Percentiles rank a stretch among this genome's conserved stretches.
These are phyloP conservation scores for Marronus borbonicus DNA, from an alignment of 2,888 invertebrate genomes.

Conservation along the genomic window DNA sequence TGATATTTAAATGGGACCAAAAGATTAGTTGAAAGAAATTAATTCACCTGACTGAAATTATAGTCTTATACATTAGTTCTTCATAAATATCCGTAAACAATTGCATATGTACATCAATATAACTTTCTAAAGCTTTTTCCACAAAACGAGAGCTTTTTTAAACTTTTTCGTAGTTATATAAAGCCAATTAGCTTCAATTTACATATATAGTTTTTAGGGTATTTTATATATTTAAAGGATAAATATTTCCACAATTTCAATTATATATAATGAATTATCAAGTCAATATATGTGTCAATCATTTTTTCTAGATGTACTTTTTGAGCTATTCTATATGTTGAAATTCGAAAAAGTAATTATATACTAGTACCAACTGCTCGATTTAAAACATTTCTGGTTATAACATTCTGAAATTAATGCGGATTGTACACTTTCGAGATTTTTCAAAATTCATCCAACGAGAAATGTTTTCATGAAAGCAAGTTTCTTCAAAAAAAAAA, in stretches of 20 bases:
- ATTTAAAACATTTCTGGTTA: background rate
- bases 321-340: slow-evolving; percentile 3
- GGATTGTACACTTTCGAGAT: background rate
- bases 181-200: background rate
- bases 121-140: background rate
- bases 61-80: background rate
- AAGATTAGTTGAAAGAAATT: background rate
- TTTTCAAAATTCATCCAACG: background rate
- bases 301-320: slow-evolving; percentile 35
- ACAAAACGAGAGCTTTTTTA: background rate
- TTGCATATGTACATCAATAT: background rate
- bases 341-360: background rate
- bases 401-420: too few relatives aligned
- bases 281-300: slow-evolving; percentile 35
- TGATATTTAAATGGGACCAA: slow-evolving; percentile 21
- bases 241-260: background rate
- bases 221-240: background rate
- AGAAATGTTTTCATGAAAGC: background rate
- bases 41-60: background rate
- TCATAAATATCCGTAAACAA: background rate
- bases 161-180: background rate
- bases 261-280: slow-evolving; percentile 1
- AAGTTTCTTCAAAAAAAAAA: background rate
- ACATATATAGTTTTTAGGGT: background rate
- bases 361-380: background rate